phyloP scores from a whole-genome alignment of 2,797 vertebrate genomes.

The Mico argentatus region DNA sequence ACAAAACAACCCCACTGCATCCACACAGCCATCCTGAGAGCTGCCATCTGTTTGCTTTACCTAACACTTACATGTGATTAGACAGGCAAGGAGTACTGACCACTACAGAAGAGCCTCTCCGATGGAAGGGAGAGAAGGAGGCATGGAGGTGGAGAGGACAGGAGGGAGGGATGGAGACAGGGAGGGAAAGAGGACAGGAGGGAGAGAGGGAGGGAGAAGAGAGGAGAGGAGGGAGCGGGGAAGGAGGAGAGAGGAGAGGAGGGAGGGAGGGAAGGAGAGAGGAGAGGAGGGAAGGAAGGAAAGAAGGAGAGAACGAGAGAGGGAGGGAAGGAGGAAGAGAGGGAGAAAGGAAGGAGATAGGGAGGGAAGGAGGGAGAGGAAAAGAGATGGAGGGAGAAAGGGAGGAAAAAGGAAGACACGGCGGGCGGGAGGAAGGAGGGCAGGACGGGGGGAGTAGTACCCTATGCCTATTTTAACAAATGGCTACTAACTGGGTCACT shows the following conservation, averaged over 20 bases:
- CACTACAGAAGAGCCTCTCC: not conserved
- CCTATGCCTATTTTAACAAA: not conserved
- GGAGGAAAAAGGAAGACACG: not conserved
- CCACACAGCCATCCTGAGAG: not conserved
- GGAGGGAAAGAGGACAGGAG: fast-evolving
- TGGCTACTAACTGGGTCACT: not conserved
- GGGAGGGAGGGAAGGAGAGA: fast-evolving
- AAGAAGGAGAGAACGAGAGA: fast-evolving
- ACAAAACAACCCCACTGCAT: not conserved
- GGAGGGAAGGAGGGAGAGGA: too few species aligned
- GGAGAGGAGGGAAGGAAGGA: fast-evolving
- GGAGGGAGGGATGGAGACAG: too few species aligned
- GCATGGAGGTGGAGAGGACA: fast-evolving
- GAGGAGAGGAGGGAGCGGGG: fast-evolving
- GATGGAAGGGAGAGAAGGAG: too few species aligned
- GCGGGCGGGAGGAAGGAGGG: too few species aligned
- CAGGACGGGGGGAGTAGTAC: not conserved
- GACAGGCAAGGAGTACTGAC: fast-evolving
- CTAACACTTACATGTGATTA: too few species aligned
- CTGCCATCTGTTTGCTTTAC: not conserved
- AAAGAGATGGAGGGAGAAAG: too few species aligned
- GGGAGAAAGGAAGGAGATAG: not conserved
- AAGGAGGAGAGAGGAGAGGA: fast-evolving
- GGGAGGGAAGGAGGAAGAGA: too few species aligned
- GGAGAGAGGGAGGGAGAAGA: fast-evolving